A percentile compares a stretch with the other conserved stretches of the same genome.
These are phyloP conservation scores for Cyrtonyx montezumae DNA, from an alignment of 2,113 vertebrate species.

Conservation along the genomic window DNA sequence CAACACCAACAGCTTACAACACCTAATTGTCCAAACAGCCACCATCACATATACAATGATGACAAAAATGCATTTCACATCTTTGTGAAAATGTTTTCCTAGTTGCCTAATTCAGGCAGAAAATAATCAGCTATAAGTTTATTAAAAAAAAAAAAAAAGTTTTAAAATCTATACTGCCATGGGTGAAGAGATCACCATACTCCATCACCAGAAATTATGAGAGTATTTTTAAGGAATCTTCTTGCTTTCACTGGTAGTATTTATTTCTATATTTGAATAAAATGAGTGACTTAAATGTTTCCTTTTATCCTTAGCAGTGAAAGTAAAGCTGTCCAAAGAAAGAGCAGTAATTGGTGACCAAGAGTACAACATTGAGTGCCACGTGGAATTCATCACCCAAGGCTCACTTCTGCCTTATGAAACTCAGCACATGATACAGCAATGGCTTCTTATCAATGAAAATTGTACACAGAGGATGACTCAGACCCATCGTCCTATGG, in stretches of 20 bases:
- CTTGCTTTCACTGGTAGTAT: neutral
- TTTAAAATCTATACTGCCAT: neutral
- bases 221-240: neutral
- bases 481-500: slow-evolving; percentile 75
- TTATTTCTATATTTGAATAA: neutral
- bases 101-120: neutral
- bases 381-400: slow-evolving; percentile 84
- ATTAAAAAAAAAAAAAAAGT: neutral
- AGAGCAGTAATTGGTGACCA: slow-evolving; percentile 70
- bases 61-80: neutral
- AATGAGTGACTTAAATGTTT: neutral
- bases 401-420: slow-evolving; percentile 85
- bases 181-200: neutral
- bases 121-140: neutral
- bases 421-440: slow-evolving; percentile 83
- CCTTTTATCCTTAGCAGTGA: slow-evolving; percentile 78
- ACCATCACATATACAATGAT: neutral
- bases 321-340: slow-evolving; percentile 82
- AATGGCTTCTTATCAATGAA: slow-evolving; percentile 89
- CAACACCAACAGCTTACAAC: neutral
- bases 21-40: neutral
- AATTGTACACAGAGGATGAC: slow-evolving; percentile 78
- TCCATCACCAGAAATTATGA: neutral
- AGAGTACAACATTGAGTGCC: slow-evolving; percentile 83
- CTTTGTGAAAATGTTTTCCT: neutral